Conservation (phyloP, 2,797 vertebrate genomes). For the Enoplosus armatus region DNA sequence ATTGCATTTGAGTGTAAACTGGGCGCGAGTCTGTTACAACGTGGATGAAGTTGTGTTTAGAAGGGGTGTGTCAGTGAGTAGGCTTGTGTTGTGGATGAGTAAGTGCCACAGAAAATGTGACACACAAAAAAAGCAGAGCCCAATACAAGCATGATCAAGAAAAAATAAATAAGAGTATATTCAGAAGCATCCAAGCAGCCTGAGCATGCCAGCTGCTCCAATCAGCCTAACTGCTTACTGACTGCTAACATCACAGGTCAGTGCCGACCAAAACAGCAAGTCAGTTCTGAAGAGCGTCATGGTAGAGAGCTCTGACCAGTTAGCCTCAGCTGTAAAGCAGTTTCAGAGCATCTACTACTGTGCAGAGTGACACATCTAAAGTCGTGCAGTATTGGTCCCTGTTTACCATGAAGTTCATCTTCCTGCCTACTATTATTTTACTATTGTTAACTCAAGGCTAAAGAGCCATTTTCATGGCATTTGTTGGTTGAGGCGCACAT, state of each 20-base stretch:
- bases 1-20: constrained; percentile 16
- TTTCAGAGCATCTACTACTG: neutral
- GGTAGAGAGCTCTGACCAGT: constrained; percentile 5
- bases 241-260: constrained; percentile 46
- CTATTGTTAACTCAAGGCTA: constrained; percentile 6
- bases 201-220: constrained; percentile 21
- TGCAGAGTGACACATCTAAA: neutral
- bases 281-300: constrained; percentile 5
- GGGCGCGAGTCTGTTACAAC: constrained; percentile 8
- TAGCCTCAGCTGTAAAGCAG: constrained; percentile 3
- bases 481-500: neutral
- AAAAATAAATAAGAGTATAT: neutral
- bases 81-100: constrained; percentile 13
- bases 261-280: constrained; percentile 25
- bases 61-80: constrained; percentile 10
- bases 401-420: constrained; percentile 1
- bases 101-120: constrained; percentile 32
- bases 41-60: constrained; percentile 21
- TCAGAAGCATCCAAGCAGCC: constrained; percentile 23
- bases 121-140: constrained; percentile 18
- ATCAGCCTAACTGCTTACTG: constrained; percentile 21
- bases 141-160: constrained; percentile 28
- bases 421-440: neutral
- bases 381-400: neutral
- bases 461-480: constrained; percentile 1